Evolutionary conservation across 2,888 invertebrate genomes (phyloP), one percentile per base, ranked within the genome.

Genomic region (Lymantria monacha): DNA sequence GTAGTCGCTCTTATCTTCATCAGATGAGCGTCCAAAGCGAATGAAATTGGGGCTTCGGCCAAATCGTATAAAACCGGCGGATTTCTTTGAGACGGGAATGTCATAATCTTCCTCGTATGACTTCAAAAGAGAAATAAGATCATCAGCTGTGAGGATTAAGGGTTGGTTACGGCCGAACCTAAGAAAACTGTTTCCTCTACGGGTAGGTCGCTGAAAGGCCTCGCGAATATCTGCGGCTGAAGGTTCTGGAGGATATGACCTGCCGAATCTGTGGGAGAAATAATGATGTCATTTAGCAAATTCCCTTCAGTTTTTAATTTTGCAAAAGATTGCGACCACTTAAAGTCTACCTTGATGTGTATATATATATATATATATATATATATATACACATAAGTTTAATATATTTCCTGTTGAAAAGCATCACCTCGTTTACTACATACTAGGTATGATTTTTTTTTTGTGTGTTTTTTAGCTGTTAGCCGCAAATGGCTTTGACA

Each of bases 1-100:
- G 7, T 66, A 69, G 2, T 65, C 74, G 7, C 51, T 50, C n/a
- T 76, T 81, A 0, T 83, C 83, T 0, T 86, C 85, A 0, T 81
- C 82, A 5, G 59, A 61, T 1, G 88, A 80, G 46, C 92, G 76
- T 0, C 92, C 92, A n/a, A 92, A 81, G 9, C 92, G 74, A 58
- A 92, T 84, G 68, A 92, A 92, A 58, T 87, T 90, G 9, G 86
- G 87, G 46, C 86, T 83, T 0, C 91, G 76, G 3, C 90, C 91
- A 0, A 90, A 79, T 13, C 91, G 71, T 9, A 91, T 74, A 61
- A 91, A 91, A 47, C 76, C 81, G 1, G 86, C 66, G 0, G 78
- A 85, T 38, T 87, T 76, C 59, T 90, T 89, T 1, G 75, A 59
- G 8, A 67, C 46, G 0, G 86, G 80, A 0, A 57, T 62, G 3